Evolutionary conservation across 2,797 vertebrate genomes (phyloP).

Genomic region (Corythornis leucogaster): DNA sequence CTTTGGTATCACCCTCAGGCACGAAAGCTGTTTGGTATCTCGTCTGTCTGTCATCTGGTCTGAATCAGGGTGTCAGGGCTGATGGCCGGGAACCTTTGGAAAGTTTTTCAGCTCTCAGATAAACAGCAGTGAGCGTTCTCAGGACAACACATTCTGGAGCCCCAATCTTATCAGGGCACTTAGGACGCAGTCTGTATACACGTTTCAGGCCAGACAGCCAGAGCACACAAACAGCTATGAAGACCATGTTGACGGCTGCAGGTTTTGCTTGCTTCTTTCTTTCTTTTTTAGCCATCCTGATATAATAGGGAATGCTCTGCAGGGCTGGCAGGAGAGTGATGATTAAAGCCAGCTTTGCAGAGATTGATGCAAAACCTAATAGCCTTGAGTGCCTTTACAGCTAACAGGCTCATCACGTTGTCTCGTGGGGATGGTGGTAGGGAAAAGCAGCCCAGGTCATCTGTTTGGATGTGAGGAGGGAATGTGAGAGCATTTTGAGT

Average conservation of each 20-base stretch:
- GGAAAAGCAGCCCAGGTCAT: background rate
- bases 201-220: slow-evolving; percentile 47
- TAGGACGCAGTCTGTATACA: slow-evolving; percentile 58
- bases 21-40: slow-evolving; percentile 60
- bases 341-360: slow-evolving; percentile 4
- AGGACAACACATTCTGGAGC: slow-evolving; percentile 69
- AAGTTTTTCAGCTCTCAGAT: slow-evolving; percentile 69
- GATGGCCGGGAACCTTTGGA: slow-evolving; percentile 67
- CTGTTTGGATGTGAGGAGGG: background rate
- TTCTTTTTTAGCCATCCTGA: background rate
- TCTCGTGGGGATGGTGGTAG: background rate
- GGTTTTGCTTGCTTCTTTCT: background rate
- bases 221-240: background rate
- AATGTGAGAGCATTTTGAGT: background rate
- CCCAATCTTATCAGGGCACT: slow-evolving; percentile 76
- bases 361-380: background rate
- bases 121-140: slow-evolving; percentile 67
- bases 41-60: slow-evolving; percentile 72
- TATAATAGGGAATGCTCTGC: background rate
- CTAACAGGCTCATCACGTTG: background rate
- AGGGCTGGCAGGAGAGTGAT: background rate
- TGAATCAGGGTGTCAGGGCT: slow-evolving; percentile 63
- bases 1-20: slow-evolving; percentile 18
- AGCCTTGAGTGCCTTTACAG: background rate
- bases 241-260: background rate